phyloP scores from a whole-genome alignment of 2,797 vertebrate species.

The Chloroceryle inda region DNA sequence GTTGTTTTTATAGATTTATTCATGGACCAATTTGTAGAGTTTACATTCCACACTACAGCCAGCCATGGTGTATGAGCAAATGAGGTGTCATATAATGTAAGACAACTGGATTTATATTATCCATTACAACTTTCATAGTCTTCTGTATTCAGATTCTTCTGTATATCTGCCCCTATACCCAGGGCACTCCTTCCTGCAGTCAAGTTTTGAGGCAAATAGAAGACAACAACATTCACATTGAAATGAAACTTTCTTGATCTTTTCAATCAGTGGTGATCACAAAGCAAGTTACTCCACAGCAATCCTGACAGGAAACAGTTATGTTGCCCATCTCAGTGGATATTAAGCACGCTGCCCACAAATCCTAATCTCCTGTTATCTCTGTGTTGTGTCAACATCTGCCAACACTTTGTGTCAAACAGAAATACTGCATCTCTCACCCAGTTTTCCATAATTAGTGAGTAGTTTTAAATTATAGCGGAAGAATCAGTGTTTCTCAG shows the following conservation, averaged over 20 bases:
- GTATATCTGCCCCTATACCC: background rate
- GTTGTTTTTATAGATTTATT: background rate
- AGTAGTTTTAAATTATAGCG: background rate
- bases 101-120: background rate
- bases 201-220: background rate
- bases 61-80: background rate
- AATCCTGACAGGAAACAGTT: background rate
- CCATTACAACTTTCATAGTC: background rate
- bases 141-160: background rate
- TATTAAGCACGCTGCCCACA: background rate
- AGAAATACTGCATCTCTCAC: background rate
- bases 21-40: background rate
- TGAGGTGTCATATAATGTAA: background rate
- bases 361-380: background rate
- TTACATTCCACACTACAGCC: background rate
- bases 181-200: background rate
- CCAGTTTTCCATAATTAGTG: background rate
- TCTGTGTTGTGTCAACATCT: background rate
- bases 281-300: background rate
- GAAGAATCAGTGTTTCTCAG: background rate
- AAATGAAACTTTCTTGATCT: background rate
- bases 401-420: background rate
- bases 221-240: background rate
- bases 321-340: background rate
- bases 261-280: background rate